These are phyloP conservation scores for Drosophila parthenogenetica DNA, from an alignment of 2,888 invertebrate genomes.

Conservation along the genomic window DNA sequence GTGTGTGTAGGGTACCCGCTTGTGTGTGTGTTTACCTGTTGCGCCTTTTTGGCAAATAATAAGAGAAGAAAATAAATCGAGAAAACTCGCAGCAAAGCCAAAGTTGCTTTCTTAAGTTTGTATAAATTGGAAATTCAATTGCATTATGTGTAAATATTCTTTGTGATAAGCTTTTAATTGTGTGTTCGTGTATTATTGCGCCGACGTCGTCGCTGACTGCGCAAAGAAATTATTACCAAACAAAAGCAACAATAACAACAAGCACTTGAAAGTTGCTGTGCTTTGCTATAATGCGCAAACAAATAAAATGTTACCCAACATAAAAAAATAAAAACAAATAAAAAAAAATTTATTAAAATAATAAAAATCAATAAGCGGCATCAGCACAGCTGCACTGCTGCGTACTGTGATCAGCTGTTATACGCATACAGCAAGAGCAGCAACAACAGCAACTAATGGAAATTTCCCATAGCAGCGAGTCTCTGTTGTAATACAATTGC, in stretches of 20 bases:
- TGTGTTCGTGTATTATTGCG: slow-evolving; percentile 43
- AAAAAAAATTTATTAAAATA: not conserved
- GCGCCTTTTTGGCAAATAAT: slow-evolving; percentile 51
- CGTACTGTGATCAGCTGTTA: slow-evolving; percentile 66
- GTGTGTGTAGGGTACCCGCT: slow-evolving; percentile 1
- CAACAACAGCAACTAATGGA: slow-evolving; percentile 57
- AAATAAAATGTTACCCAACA: slow-evolving; percentile 25
- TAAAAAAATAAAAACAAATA: slow-evolving; percentile 6
- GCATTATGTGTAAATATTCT: slow-evolving; percentile 37
- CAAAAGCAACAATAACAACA: slow-evolving; percentile 35
- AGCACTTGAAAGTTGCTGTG: slow-evolving; percentile 21
- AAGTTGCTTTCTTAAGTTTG: slow-evolving; percentile 21
- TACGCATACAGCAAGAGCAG: slow-evolving; percentile 30
- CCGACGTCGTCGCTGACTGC: slow-evolving; percentile 30
- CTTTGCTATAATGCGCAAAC: slow-evolving; percentile 47
- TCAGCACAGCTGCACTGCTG: slow-evolving; percentile 40
- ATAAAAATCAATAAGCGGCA: slow-evolving; percentile 59
- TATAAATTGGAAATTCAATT: slow-evolving; percentile 13
- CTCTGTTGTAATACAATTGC: slow-evolving; percentile 60
- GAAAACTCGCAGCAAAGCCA: slow-evolving; percentile 23
- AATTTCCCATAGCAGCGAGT: slow-evolving; percentile 68
- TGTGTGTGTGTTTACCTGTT: slow-evolving; percentile 58
- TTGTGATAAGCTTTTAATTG: slow-evolving; percentile 65
- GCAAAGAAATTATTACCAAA: slow-evolving; percentile 53
- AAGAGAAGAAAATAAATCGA: slow-evolving; percentile 17